Evolutionary conservation across 1,140 invertebrate genomes (phyloP), one percentile per base, ranked within the genome.

Genomic region (Ceratitis capitata): DNA sequence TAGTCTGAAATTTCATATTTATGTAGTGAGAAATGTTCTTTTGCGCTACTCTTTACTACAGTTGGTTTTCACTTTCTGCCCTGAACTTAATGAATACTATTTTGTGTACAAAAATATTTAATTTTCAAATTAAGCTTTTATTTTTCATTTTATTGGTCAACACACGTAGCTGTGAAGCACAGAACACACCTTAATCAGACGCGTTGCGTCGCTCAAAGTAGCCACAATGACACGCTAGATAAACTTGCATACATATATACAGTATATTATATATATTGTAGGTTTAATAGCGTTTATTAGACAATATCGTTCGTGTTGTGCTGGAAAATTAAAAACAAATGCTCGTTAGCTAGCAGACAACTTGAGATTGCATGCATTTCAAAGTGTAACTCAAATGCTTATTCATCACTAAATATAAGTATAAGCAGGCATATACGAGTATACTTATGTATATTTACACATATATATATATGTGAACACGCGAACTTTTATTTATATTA

Each of bases 281-380:
- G 12, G 12, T 35, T 12, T 32, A 32, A 64, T 29, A 35, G 16
- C 14, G 61, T 69, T n/a, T n/a, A n/a, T n/a, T 35, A 69, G 29
- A 35, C 61, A 69, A 69, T 69, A 69, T 39, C 14, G 61, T 69
- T 69, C 61, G 61, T 69, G 61, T 69, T 69, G 61, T 9, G 61
- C 35, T 64, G 26, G 58, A 32, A 12, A n/a, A 29, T 19, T 64
- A 35, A 64, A 64, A 32, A 29, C 58, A 32, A 64, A 32, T 26
- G 58, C 58, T 32, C 32, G 29, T 26, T 64, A 12, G 29, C 12
- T 32, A 16, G 58, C 12, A 64, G 29, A 10, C 26, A 29, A 32
- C 58, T 64, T 69, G 19, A 69, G 61, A 69, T 35, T 69, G 61
- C 61, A 69, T 69, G 61, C 61, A 32, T 69, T 32, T 69, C 16